Percentiles rank a stretch among this genome's conserved stretches.
Evolutionary conservation across 2,113 vertebrate species (phyloP).

Genomic region (Rostratula benghalensis): DNA sequence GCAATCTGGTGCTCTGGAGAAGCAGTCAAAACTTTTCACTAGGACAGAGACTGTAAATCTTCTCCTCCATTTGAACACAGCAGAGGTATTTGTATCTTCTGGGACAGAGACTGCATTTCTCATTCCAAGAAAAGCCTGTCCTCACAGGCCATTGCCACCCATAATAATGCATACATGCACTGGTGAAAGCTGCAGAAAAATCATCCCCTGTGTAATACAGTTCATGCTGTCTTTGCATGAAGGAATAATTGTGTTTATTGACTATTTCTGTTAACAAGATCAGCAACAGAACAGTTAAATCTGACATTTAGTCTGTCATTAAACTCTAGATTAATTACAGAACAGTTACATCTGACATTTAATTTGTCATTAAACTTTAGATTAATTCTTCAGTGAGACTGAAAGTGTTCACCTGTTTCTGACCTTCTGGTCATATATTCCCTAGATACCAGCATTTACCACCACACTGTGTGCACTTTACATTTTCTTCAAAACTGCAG

Average conservation of each 20-base stretch:
- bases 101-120: background rate
- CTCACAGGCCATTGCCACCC: background rate
- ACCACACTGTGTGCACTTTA: background rate
- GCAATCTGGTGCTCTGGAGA: background rate
- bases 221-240: background rate
- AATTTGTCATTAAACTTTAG: constrained; percentile 54
- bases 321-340: constrained; percentile 43
- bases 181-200: background rate
- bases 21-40: background rate
- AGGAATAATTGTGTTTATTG: background rate
- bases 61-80: background rate
- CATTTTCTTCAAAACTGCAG: background rate
- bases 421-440: background rate
- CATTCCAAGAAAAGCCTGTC: background rate
- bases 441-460: background rate
- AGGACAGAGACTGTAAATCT: background rate
- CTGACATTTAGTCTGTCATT: constrained; percentile 43
- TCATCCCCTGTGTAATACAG: background rate
- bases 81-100: background rate
- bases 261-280: constrained; percentile 14
- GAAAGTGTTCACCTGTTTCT: constrained; percentile 8
- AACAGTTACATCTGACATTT: constrained; percentile 41
- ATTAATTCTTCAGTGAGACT: constrained; percentile 24
- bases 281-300: constrained; percentile 13
- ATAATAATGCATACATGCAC: background rate